A percentile compares a stretch with the other conserved stretches of the same genome.
Conservation (phyloP, 1,140 invertebrate species). For the Drosophila yakuba region DNA sequence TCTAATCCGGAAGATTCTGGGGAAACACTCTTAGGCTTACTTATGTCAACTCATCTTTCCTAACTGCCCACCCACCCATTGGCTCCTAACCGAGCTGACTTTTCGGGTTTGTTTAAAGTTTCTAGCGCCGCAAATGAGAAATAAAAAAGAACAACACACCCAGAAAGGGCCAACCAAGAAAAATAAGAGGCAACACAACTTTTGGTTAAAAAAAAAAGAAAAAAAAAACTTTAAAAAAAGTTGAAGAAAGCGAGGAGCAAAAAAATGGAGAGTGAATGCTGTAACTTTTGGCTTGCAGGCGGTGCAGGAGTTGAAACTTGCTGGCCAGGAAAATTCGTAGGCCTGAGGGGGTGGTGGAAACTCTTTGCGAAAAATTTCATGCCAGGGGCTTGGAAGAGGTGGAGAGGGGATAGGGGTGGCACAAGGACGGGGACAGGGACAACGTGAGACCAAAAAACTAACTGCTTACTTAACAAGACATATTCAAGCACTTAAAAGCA, state of each 20-base stretch:
- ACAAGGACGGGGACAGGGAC: slow-evolving; percentile 17
- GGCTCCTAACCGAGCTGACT: slow-evolving; percentile 39
- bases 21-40: slow-evolving; percentile 72
- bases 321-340: slow-evolving; percentile 41
- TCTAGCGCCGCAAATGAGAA: slow-evolving; percentile 35
- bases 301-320: slow-evolving; percentile 40
- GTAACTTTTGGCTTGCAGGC: slow-evolving; percentile 67
- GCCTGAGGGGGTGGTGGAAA: slow-evolving; percentile 20
- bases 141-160: slow-evolving; percentile 18
- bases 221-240: slow-evolving; percentile 1
- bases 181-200: slow-evolving; percentile 73
- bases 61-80: background rate
- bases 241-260: slow-evolving; percentile 24
- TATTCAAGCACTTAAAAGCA: slow-evolving; percentile 82
- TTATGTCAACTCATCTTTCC: slow-evolving; percentile 62
- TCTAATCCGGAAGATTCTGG: slow-evolving; percentile 47
- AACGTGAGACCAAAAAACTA: slow-evolving; percentile 71
- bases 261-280: slow-evolving; percentile 44
- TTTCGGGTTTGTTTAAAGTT: slow-evolving; percentile 71
- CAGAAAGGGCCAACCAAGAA: slow-evolving; percentile 34
- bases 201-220: slow-evolving; percentile 36
- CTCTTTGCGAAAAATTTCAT: slow-evolving; percentile 53
- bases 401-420: background rate
- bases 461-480: slow-evolving; percentile 82
- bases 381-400: background rate